phyloP scores from a whole-genome alignment of 2,797 vertebrate species.

The Fratercula arctica region DNA sequence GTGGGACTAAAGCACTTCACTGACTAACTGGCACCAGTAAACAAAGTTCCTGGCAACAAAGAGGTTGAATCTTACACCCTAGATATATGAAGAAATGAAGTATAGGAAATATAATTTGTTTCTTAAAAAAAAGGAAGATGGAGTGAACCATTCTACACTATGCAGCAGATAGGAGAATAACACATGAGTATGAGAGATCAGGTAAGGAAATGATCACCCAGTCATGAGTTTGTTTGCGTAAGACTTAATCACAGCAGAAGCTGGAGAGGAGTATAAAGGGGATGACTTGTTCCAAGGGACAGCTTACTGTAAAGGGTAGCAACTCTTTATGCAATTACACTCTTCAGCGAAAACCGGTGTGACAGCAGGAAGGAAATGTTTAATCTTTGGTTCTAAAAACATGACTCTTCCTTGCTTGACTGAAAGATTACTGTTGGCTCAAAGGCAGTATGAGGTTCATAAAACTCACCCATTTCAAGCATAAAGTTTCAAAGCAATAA shows the following conservation, averaged over 20 bases:
- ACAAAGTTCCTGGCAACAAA: neutral
- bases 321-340: neutral
- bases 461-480: neutral
- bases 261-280: neutral
- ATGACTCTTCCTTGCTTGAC: neutral
- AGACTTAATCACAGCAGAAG: neutral
- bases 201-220: neutral
- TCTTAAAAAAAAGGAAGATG: neutral
- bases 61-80: neutral
- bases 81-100: neutral
- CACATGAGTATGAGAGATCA: neutral
- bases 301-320: neutral
- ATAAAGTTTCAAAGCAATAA: neutral
- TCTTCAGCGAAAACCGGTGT: neutral
- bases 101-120: neutral
- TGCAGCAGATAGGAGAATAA: neutral
- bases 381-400: slow-evolving; percentile 1
- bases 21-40: neutral
- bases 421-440: neutral
- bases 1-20: neutral
- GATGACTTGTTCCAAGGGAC: neutral
- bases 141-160: neutral
- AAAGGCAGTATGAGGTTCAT: neutral
- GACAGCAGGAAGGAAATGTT: slow-evolving; percentile 28
- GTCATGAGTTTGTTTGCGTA: neutral